Evolutionary conservation across 1,140 invertebrate genomes (phyloP).

Genomic region (Proctacanthus coquilletti): DNA sequence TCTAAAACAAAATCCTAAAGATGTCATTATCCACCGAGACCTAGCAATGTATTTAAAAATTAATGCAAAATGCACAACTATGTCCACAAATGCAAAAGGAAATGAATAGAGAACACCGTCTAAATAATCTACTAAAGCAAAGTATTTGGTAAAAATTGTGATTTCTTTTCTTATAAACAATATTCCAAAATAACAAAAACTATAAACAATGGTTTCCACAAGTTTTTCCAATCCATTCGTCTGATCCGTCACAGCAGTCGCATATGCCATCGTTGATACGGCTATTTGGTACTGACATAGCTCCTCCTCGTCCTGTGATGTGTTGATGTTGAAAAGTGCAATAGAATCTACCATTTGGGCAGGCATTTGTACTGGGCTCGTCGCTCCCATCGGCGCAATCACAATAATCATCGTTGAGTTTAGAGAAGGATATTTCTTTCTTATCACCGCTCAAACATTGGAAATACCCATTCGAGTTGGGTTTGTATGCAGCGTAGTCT

Average conservation of each 20-base stretch:
- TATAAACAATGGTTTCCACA: not conserved
- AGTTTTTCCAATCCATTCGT: slow-evolving; percentile 35
- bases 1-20: no score
- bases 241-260: slow-evolving; percentile 77
- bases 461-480: slow-evolving; percentile 22
- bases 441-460: slow-evolving; percentile 20
- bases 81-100: no score
- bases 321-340: slow-evolving; percentile 33
- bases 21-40: no score
- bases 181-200: no score
- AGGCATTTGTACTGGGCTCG: slow-evolving; percentile 83
- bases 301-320: slow-evolving; percentile 23
- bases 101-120: no score
- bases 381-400: slow-evolving; percentile 81
- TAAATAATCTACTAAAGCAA: no score
- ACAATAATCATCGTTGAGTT: slow-evolving; percentile 89
- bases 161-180: no score
- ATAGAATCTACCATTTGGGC: slow-evolving; percentile 63
- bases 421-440: slow-evolving; percentile 30
- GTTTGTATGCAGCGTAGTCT: slow-evolving; percentile 27
- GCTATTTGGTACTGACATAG: slow-evolving; percentile 33
- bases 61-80: no score
- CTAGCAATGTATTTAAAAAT: no score
- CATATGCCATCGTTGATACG: slow-evolving; percentile 89
- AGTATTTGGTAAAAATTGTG: no score